Percentiles rank a stretch among this genome's conserved stretches.
Evolutionary conservation across 2,113 vertebrate genomes (phyloP).

Genomic region (Chloropsis hardwickii): DNA sequence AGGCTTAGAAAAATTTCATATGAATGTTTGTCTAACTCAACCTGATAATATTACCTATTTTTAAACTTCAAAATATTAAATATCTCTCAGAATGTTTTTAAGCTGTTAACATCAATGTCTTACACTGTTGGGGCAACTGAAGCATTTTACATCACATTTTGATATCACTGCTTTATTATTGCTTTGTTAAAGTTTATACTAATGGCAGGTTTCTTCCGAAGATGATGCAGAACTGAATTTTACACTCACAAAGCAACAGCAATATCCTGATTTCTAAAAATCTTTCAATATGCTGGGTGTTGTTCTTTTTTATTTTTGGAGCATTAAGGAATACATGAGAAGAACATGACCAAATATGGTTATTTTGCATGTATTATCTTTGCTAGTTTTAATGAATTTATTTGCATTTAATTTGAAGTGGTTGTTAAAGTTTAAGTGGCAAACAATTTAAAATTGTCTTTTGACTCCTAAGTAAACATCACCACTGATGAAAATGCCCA

Average conservation of each 20-base stretch:
- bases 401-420: neutral
- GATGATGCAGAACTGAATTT: neutral
- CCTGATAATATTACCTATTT: neutral
- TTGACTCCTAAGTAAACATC: neutral
- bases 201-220: neutral
- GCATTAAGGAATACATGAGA: neutral
- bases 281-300: neutral
- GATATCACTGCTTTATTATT: neutral
- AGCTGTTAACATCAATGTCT: neutral
- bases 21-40: neutral
- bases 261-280: neutral
- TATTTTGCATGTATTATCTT: neutral
- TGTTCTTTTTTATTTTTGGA: neutral
- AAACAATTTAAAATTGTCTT: neutral
- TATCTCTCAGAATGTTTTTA: neutral
- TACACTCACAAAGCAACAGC: neutral
- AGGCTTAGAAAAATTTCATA: neutral
- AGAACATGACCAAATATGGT: neutral
- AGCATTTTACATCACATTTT: neutral
- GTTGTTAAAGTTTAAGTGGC: neutral
- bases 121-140: neutral
- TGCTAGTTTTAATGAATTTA: neutral
- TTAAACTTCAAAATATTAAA: neutral
- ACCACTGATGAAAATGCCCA: neutral
- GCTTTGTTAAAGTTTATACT: neutral